A percentile compares a stretch with the other conserved stretches of the same genome.
phyloP scores from a whole-genome alignment of 2,113 vertebrate species.

The Ia io region DNA sequence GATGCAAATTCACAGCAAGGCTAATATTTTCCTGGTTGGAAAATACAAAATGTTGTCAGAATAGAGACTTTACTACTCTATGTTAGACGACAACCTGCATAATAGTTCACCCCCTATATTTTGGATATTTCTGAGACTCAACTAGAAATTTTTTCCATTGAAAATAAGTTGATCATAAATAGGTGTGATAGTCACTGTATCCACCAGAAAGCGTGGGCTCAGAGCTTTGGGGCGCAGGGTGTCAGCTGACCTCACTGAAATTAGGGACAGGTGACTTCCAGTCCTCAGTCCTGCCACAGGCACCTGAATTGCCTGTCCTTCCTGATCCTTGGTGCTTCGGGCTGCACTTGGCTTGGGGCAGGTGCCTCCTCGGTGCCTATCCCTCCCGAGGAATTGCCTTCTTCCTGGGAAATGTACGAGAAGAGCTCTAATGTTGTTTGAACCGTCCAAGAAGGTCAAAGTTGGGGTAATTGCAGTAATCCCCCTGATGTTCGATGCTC shows the following conservation, averaged over 20 bases:
- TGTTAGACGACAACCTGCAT: no score
- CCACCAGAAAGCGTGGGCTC: constrained; percentile 28
- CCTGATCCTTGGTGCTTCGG: not conserved
- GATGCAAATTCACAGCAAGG: not conserved
- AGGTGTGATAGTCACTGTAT: not conserved
- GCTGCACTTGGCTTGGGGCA: not conserved
- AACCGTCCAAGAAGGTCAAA: constrained; percentile 67
- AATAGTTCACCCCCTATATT: not conserved
- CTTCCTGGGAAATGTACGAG: constrained; percentile 10
- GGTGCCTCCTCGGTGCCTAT: not conserved
- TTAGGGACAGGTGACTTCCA: not conserved
- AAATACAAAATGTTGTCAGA: not conserved
- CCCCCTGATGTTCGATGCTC: constrained; percentile 65
- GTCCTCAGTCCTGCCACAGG: not conserved
- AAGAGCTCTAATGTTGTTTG: not conserved
- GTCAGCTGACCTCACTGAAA: constrained; percentile 9
- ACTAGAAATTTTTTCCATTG: not conserved
- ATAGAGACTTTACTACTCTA: no score
- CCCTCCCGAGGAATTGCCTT: accelerated
- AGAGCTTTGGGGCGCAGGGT: not conserved
- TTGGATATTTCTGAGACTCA: not conserved
- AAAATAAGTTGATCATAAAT: not conserved
- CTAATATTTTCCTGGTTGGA: not conserved
- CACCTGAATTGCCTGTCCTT: not conserved
- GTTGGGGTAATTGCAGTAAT: constrained; percentile 54